Conservation (phyloP, 2,797 vertebrate species). For the Channa striata region DNA sequence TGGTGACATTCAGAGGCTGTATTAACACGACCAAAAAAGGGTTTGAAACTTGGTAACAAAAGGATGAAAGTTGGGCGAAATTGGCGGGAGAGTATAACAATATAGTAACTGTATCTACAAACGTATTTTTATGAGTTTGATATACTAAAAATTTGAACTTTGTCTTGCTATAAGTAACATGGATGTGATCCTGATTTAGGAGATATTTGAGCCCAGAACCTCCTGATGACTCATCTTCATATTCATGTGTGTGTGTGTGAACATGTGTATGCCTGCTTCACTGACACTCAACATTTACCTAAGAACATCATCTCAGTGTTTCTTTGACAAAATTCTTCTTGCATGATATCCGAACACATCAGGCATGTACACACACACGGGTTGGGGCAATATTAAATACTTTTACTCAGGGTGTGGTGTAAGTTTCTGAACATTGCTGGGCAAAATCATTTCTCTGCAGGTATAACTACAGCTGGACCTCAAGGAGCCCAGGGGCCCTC, state of each 20-base stretch:
- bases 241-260: slow-evolving; percentile 15
- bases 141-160: no score
- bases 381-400: neutral
- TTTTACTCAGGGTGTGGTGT: neutral
- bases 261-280: slow-evolving; percentile 5
- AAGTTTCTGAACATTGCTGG: neutral
- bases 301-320: neutral
- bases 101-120: no score
- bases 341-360: neutral
- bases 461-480: neutral
- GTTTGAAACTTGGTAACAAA: no score
- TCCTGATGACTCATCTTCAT: slow-evolving; percentile 21
- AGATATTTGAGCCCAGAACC: slow-evolving; percentile 2
- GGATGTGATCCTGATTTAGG: slow-evolving; percentile 14
- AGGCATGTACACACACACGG: neutral
- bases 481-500: neutral
- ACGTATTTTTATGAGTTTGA: no score
- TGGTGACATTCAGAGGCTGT: no score
- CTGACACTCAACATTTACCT: slow-evolving; percentile 4
- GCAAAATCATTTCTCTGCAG: neutral
- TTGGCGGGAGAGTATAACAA: no score
- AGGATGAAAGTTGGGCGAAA: no score
- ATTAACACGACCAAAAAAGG: no score
- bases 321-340: neutral
- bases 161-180: neutral